A percentile compares a stretch with the other conserved stretches of the same genome.
Evolutionary conservation across 2,797 vertebrate genomes (phyloP).

Genomic region (Poeciliopsis presidionis): DNA sequence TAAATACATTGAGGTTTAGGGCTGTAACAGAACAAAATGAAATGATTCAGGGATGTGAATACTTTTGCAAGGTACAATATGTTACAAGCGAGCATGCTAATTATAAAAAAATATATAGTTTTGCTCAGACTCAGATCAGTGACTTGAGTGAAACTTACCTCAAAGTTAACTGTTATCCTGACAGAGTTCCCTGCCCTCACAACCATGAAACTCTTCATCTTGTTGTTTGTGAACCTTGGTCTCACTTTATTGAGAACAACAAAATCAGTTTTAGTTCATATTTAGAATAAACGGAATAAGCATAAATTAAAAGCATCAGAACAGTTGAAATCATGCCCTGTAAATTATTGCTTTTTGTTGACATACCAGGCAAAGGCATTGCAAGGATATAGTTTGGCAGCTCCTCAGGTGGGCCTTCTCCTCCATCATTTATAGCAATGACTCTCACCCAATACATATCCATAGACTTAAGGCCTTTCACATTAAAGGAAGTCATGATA

Average conservation of each 20-base stretch:
- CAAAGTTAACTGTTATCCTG: conserved; percentile 83
- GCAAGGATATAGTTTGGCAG: conserved; percentile 73
- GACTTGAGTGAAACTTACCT: conserved; percentile 70
- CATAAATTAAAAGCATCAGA: not conserved
- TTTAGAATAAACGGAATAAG: not conserved
- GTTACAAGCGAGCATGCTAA: not conserved
- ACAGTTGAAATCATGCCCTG: not conserved
- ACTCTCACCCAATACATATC: conserved; percentile 84
- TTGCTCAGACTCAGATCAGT: not conserved
- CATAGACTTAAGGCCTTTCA: conserved; percentile 81
- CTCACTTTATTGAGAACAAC: conserved; percentile 71
- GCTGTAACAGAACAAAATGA: not conserved
- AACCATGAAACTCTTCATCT: conserved; percentile 79
- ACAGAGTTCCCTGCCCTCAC: conserved; percentile 84
- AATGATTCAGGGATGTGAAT: not conserved
- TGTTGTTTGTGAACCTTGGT: conserved; percentile 83
- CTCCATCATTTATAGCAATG: conserved; percentile 79
- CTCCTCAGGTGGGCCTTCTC: conserved; percentile 72
- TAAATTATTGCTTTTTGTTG: not conserved
- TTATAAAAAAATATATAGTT: not conserved
- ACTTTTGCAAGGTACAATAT: not conserved
- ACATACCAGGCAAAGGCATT: conserved; percentile 77
- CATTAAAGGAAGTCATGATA: conserved; percentile 72
- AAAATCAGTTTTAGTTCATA: conserved; percentile 2
- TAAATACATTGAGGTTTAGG: not conserved